Base-by-base conservation (phyloP, 1,140 invertebrate genomes). In the Brachionus koreanus region DNA sequence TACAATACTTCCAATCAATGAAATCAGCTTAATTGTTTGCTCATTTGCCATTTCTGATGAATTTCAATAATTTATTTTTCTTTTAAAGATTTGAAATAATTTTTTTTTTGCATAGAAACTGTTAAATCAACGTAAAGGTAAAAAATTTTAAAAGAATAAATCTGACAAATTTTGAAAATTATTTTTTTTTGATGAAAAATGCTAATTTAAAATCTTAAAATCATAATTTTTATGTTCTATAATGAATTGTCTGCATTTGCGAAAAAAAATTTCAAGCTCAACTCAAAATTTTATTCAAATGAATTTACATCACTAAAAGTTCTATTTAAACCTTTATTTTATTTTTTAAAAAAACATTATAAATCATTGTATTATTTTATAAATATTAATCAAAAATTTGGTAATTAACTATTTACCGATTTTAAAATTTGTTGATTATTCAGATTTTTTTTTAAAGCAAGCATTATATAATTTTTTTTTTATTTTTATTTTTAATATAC, bases 11-110 rank as follows among this genome's bases (percentile, higher is more conserved):
- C 43, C 49, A 5, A 57, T 35, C 13, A 57, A 3, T 7, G 35
- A 25, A 74, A 29, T n/a, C 46, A 39, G n/a, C 29, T 79, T 79
- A 33, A 61, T 19, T 0, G 19, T 9, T 13, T 79, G 33, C 29
- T 57, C 49, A 29, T 79, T 52, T 42, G 76, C 49, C 76, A 79
- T 79, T 79, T 79, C 9, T 61, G 57, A 79, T 13, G 12, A 37
- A 35, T 61, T n/a, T 16, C 57, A 79, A 79, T 33, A 5, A 37
- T 25, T 46, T 46, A 35, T 23, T 67, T 57, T 57, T 19, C n/a
- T 25, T n/a, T n/a, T n/a, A n/a, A 23, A 35, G 6, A 35, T 67
- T 67, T 67, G 12, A 35, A 49, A 29, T 29, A 29, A 29, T 29
- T 49, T 57, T 57, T 52, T 52, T 52, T 57, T 57, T 25, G 49